These are phyloP conservation scores for Melanerpes aurifrons DNA, from an alignment of 2,113 vertebrate genomes.

Conservation along the genomic window DNA sequence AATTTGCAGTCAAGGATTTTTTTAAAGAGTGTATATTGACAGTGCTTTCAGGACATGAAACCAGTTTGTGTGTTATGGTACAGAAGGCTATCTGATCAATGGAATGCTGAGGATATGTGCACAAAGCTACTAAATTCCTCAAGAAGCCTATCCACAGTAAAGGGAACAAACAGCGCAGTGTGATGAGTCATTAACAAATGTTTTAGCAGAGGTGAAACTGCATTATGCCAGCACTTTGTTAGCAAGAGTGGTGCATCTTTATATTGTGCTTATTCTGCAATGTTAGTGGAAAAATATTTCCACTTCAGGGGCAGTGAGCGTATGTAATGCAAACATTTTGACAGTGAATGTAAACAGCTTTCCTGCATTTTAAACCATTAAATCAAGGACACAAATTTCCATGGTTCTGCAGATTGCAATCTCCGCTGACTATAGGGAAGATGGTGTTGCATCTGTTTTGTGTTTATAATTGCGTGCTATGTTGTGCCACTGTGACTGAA, in stretches of 20 bases:
- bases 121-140: conserved; percentile 7
- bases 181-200: conserved; percentile 66
- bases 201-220: conserved; percentile 64
- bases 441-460: conserved; percentile 67
- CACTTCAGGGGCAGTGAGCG: conserved; percentile 61
- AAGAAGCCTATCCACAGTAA: conserved; percentile 28
- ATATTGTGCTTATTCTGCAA: conserved; percentile 60
- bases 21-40: not conserved
- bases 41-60: not conserved
- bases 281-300: conserved; percentile 46
- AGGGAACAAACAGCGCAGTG: conserved; percentile 13
- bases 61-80: not conserved
- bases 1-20: not conserved
- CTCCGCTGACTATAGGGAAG: conserved; percentile 35
- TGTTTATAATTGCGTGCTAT: conserved; percentile 43
- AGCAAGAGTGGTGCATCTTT: conserved; percentile 31
- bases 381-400: conserved; percentile 55
- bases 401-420: conserved; percentile 54
- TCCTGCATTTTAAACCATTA: conserved; percentile 60
- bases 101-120: not conserved
- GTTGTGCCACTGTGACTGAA: conserved; percentile 40
- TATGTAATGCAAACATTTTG: conserved; percentile 78
- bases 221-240: conserved; percentile 61
- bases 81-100: not conserved
- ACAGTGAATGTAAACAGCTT: conserved; percentile 65